Evolutionary conservation across 2,888 invertebrate species (phyloP).

Genomic region (Stenotaenia linearis): DNA sequence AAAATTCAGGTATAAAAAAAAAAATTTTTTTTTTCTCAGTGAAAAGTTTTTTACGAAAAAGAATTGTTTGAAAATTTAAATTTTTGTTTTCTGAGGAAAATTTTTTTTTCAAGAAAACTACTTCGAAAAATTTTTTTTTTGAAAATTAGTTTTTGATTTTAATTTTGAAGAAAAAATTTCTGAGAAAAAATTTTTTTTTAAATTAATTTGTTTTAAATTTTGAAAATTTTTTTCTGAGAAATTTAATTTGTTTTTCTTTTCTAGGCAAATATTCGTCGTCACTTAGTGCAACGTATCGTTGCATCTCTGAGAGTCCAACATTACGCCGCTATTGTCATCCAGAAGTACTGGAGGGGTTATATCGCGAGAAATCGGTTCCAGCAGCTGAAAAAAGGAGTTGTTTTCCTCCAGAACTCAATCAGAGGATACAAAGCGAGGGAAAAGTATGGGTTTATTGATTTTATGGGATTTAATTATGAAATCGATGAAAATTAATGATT

Average conservation of each 20-base stretch:
- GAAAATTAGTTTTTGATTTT: no score
- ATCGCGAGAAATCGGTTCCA: slow-evolving; percentile 62
- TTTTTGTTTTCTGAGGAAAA: no score
- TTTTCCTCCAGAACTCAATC: slow-evolving; percentile 66
- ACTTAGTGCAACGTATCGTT: slow-evolving; percentile 56
- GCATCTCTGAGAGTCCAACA: slow-evolving; percentile 45
- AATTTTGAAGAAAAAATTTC: neutral
- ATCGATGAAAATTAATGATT: neutral
- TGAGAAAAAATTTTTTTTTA: neutral
- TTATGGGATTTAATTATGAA: neutral
- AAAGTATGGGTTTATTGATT: slow-evolving; percentile 42
- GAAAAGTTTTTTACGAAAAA: no score
- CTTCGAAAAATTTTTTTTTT: no score
- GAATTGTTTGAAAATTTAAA: no score
- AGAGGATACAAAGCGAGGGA: slow-evolving; percentile 61
- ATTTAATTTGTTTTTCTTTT: slow-evolving; percentile 37
- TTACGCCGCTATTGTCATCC: slow-evolving; percentile 59
- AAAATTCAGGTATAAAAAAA: slow-evolving; percentile 58
- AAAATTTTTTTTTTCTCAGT: no score
- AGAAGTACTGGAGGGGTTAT: slow-evolving; percentile 70
- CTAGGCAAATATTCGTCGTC: slow-evolving; percentile 63
- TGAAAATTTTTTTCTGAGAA: no score
- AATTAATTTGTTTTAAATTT: neutral
- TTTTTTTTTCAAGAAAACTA: no score
- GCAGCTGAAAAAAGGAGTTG: slow-evolving; percentile 56